Percentiles rank a stretch among this genome's conserved stretches.
These are phyloP conservation scores for Montipora foliosa DNA, from an alignment of 64 coral and sea anemone species.

Conservation along the genomic window DNA sequence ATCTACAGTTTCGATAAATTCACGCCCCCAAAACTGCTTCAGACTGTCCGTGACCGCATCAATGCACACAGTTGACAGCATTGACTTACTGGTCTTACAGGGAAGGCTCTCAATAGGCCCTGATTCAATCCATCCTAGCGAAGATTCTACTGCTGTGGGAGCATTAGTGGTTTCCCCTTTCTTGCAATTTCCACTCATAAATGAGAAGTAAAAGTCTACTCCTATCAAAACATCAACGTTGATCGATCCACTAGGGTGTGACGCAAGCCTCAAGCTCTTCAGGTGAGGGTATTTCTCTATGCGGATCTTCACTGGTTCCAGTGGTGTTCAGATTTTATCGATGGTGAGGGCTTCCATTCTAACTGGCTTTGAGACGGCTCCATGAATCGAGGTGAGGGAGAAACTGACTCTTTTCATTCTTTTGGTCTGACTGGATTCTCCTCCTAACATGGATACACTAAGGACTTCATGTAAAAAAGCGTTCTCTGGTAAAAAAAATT, in stretches of 20 bases:
- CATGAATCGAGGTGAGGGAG: too few relatives aligned
- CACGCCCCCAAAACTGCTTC: conserved; percentile 24
- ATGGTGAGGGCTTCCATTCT: conserved; percentile 35
- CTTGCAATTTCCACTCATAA: conserved; percentile 21
- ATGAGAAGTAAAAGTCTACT: background rate
- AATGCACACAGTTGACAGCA: conserved; percentile 22
- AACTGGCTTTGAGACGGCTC: too few relatives aligned
- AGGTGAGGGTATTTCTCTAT: background rate
- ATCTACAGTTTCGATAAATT: conserved; percentile 9
- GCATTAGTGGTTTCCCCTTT: conserved; percentile 2
- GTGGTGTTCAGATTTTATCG: conserved; percentile 36
- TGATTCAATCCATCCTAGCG: conserved; percentile 17
- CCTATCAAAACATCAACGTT: conserved; percentile 35
- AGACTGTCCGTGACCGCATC: conserved; percentile 18
- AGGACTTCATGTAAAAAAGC: too few relatives aligned
- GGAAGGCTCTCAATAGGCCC: background rate
- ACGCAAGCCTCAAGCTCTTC: background rate
- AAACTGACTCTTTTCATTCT: too few relatives aligned
- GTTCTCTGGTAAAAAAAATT: too few relatives aligned
- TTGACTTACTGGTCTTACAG: background rate
- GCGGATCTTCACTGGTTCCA: conserved; percentile 40
- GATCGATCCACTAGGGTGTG: conserved; percentile 12
- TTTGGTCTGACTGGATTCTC: too few relatives aligned
- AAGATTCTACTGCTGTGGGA: background rate
- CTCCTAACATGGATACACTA: too few relatives aligned